phyloP scores from a whole-genome alignment of 2,113 vertebrate species.

The Rhagologus leucostigma region DNA sequence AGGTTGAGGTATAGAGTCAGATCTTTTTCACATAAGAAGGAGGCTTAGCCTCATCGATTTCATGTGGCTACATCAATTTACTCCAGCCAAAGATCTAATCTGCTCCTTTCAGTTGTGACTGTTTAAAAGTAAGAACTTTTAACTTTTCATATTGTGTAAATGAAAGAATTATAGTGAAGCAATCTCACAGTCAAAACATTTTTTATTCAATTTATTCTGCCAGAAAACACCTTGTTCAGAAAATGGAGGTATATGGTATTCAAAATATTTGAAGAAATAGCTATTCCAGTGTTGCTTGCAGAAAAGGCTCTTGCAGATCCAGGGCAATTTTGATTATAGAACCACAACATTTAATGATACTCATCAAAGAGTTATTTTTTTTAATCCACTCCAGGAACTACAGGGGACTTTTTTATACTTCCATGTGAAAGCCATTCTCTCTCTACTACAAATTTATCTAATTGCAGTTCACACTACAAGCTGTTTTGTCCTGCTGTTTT shows the following conservation, averaged over 20 bases:
- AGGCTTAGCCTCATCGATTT: neutral
- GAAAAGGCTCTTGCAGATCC: neutral
- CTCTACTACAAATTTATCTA: neutral
- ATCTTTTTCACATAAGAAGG: neutral
- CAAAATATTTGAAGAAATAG: neutral
- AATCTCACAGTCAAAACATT: neutral
- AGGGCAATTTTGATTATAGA: neutral
- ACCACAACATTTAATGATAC: neutral
- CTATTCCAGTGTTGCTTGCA: neutral
- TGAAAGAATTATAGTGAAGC: neutral
- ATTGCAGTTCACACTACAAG: neutral
- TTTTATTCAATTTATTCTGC: neutral
- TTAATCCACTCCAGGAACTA: neutral
- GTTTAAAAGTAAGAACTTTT: neutral
- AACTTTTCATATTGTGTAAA: neutral
- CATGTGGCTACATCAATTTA: neutral
- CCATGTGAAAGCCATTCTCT: neutral
- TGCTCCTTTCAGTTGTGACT: neutral
- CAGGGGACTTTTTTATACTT: neutral
- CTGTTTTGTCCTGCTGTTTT: constrained; percentile 3
- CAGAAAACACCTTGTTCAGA: neutral
- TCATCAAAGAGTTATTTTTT: neutral
- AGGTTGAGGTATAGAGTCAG: neutral
- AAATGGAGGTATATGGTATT: neutral
- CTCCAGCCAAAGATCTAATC: neutral